Evolutionary conservation across 2,797 vertebrate species (phyloP), one percentile per base, ranked within the genome.

Genomic region (Gymnoscopelus braueri): DNA sequence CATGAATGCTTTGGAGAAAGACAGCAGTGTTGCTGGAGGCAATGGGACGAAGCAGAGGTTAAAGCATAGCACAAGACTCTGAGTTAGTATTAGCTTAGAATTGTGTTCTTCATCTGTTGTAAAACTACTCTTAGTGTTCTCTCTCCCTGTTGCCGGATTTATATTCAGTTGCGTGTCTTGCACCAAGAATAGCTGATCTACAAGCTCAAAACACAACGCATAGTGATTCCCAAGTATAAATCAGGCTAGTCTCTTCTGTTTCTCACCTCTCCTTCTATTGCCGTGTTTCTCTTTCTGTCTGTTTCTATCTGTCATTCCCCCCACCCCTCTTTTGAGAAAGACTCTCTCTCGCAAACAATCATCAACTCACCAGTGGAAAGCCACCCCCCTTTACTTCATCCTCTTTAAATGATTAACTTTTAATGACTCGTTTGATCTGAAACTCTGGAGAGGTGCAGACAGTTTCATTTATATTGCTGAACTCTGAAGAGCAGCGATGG

Each of bases 381-480:
- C 50, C 49, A 9, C 49, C 35, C 64, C 49, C 65, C 19, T 63
- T 67, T 65, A 58, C 60, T 48, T 54, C 55, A 12, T 55, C 71
- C 64, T 66, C 65, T 26, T 11, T 75, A 68, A 89, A 89, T 83
- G 60, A 86, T 89, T 80, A 84, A 86, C 86, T 69, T 82, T 77
- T 70, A 78, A 76, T 72, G 77, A 55, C 66, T 64, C 50, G 13
- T 75, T 80, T 76, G 54, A 55, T 55, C 67, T 53, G 49, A 55
- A 44, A 10, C 76, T 81, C 78, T 44, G 56, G 57, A 67, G 60
- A 50, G 49, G 55, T 64, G 48, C 63, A 80, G 56, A 26, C 49
- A 67, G 10, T 54, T 54, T 52, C 39, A 71, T 58, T 67, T 10
- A 7, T 26, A 50, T 52, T 44, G 39, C 39, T n/a, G 32, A 62